These are phyloP conservation scores for Lordiphosa fenestrarum DNA, from an alignment of 2,888 invertebrate genomes.

Conservation along the genomic window DNA sequence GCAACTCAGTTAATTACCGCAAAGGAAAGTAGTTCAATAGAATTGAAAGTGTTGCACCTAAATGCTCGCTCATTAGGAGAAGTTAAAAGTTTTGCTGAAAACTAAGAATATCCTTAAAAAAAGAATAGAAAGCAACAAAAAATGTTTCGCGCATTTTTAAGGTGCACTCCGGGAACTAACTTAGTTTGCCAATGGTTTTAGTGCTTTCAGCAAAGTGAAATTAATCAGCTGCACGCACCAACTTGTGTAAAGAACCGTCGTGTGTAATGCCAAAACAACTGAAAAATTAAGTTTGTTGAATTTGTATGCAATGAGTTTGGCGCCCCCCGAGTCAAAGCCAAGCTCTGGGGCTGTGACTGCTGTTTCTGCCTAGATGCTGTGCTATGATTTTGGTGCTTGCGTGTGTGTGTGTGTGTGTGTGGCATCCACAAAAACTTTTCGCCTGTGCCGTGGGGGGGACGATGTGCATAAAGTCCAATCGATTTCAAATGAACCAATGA, in stretches of 20 bases:
- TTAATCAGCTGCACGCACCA: slow-evolving; percentile 6
- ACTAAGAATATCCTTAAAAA: neutral
- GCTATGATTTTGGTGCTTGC: too few species aligned
- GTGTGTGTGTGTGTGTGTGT: too few species aligned
- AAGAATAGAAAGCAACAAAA: neutral
- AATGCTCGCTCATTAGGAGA: slow-evolving; percentile 5
- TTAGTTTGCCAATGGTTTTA: slow-evolving; percentile 1
- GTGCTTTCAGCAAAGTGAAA: slow-evolving; percentile 2
- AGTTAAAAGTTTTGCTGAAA: slow-evolving; percentile 3
- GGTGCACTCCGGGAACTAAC: too few species aligned
- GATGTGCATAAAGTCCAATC: slow-evolving; percentile 16
- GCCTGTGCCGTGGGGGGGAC: too few species aligned
- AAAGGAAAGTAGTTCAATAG: neutral
- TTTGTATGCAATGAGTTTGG: too few species aligned
- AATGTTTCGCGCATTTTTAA: neutral
- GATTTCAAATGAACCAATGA: slow-evolving; percentile 55
- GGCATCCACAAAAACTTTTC: too few species aligned
- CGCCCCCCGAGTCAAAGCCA: too few species aligned
- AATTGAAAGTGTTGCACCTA: slow-evolving; percentile 1
- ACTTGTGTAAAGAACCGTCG: too few species aligned
- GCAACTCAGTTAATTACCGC: slow-evolving; percentile 3
- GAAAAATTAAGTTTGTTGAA: slow-evolving; percentile 30
- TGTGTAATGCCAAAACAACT: too few species aligned
- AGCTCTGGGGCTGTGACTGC: slow-evolving; percentile 6
- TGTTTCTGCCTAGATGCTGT: neutral